These are phyloP conservation scores for Galaxea fascicularis DNA, from an alignment of 92 coral and sea anemone genomes.

Conservation along the genomic window DNA sequence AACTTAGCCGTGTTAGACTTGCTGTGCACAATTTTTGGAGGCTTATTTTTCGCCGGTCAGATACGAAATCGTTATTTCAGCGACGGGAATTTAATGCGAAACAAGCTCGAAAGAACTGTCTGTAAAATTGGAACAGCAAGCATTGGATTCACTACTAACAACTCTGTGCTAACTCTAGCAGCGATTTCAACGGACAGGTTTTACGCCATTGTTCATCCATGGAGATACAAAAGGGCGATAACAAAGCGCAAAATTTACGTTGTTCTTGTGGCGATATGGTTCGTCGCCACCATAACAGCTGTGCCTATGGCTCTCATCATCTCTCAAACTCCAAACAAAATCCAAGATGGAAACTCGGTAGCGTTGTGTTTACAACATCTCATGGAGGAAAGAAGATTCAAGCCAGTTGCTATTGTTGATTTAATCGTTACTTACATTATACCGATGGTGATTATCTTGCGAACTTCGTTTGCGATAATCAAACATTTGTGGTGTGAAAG, in stretches of 20 bases:
- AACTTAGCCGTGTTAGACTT: constrained; percentile 74
- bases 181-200: constrained; percentile 62
- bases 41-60: constrained; percentile 25
- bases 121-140: constrained; percentile 25
- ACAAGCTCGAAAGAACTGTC: not conserved
- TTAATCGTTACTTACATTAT: constrained; percentile 19
- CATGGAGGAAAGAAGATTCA: constrained; percentile 5
- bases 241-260: constrained; percentile 26
- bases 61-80: constrained; percentile 29
- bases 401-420: constrained; percentile 24
- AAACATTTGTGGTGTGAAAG: constrained; percentile 50
- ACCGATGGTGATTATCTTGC: constrained; percentile 55
- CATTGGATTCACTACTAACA: constrained; percentile 30
- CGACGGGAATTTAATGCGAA: not conserved
- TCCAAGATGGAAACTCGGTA: constrained; percentile 2
- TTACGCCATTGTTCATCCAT: constrained; percentile 51
- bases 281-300: not conserved
- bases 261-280: constrained; percentile 41
- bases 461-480: constrained; percentile 42
- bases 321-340: constrained; percentile 3
- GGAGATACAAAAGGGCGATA: constrained; percentile 24
- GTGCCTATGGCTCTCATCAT: constrained; percentile 25
- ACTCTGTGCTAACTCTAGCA: constrained; percentile 54
- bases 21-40: constrained; percentile 19
- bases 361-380: constrained; percentile 13